Conservation (phyloP, 2,113 vertebrate genomes). For the Grammomys surdaster region DNA sequence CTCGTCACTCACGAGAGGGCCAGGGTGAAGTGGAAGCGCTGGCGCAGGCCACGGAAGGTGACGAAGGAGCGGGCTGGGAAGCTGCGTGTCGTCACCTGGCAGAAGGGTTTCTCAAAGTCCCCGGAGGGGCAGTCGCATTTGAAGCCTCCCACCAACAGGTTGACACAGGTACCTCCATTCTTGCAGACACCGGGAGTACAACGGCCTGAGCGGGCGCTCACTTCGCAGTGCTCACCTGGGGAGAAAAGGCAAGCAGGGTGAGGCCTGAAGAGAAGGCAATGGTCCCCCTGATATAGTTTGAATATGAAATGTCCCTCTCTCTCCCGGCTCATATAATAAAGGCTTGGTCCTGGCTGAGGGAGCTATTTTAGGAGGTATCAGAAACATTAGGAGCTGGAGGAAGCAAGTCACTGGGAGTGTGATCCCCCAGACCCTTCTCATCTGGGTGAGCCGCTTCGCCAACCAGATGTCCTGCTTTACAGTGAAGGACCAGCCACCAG, state of each 20-base stretch:
- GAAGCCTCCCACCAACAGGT: constrained; percentile 96
- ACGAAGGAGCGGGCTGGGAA: constrained; percentile 94
- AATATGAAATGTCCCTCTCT: background rate
- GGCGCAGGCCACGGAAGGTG: constrained; percentile 96
- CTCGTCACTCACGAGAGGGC: constrained; percentile 92
- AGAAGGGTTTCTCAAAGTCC: constrained; percentile 95
- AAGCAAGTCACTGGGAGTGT: too few relatives aligned
- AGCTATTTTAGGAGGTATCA: background rate
- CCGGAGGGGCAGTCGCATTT: constrained; percentile 94
- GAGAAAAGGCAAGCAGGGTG: background rate
- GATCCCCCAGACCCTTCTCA: background rate
- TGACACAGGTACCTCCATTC: constrained; percentile 95
- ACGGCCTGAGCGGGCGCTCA: constrained; percentile 93
- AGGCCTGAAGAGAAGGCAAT: background rate
- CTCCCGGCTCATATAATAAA: background rate
- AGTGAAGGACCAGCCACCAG: too few relatives aligned
- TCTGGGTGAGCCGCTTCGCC: too few relatives aligned
- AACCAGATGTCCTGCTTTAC: too few relatives aligned
- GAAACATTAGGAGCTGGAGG: background rate
- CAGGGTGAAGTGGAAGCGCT: constrained; percentile 97
- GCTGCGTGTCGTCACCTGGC: constrained; percentile 94
- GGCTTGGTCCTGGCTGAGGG: background rate
- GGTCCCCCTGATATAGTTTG: background rate
- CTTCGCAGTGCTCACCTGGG: constrained; percentile 92
- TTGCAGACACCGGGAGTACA: constrained; percentile 92